Base-by-base conservation (phyloP, 2,797 vertebrate species). In the Tenualosa ilisha region DNA sequence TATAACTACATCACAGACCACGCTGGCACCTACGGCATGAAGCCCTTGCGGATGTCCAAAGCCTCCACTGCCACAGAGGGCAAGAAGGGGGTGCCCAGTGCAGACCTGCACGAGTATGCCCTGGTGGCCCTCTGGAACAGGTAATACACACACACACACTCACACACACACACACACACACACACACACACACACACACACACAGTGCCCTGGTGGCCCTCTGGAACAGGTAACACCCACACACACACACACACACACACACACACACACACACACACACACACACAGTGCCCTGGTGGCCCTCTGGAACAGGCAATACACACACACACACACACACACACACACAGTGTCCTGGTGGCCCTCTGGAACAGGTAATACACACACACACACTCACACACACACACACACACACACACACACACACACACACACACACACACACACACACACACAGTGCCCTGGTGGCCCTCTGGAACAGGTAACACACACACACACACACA, bases 1-100 rank as follows among this genome's bases (percentile, higher is more conserved):
- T 99, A 99, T 92, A 99, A 99, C 92, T 99, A 99, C 87, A 97
- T 99, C 0, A 98, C 97, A 0, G 98, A 99, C 93, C 98, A 99
- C 0, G 97, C 98, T 88, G 96, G 96, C 89, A 97, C 96, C 68
- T 99, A 99, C 51, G 95, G 96, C 90, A 98, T 99, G 98, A 99
- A 99, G 92, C 98, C 98, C 0, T 83, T 99, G 0, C 96, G 98
- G 54, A 99, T 99, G 97, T 97, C 97, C 86, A 97, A 97, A 68
- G 91, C 95, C 0, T 90, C 95, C 9, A 91, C 65, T 0, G 63
- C 91, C 84, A 85, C 50, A 0, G 97, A 97, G 85, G 94, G 83
- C 92, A 97, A 96, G 92, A 98, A 97, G 88, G 96, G 96, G 46
- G 87, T 90, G 0, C 93, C 96, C 0, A 94, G 93, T 86, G 89